Conservation (phyloP, 2,888 invertebrate species). For the Oasisia sp. region DNA sequence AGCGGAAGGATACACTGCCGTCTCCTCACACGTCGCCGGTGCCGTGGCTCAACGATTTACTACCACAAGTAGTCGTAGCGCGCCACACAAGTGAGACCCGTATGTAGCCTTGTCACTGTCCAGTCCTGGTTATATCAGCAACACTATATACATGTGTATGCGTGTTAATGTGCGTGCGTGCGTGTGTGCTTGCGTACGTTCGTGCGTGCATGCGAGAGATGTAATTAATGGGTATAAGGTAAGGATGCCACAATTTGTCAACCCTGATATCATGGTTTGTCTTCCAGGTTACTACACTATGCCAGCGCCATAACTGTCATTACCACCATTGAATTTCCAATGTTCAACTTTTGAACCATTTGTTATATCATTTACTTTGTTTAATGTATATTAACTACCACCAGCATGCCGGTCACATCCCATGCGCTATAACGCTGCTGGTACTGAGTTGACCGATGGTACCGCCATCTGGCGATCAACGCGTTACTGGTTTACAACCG, state of each 20-base stretch:
- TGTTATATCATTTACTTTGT: not conserved
- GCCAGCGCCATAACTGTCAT: not conserved
- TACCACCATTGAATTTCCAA: not conserved
- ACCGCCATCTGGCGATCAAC: conserved; percentile 3
- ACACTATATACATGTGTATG: too few species aligned
- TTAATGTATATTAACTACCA: not conserved
- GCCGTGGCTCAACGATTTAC: conserved; percentile 37
- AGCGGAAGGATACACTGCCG: conserved; percentile 40
- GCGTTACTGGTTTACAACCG: not conserved
- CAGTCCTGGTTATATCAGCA: not conserved
- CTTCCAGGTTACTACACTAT: not conserved
- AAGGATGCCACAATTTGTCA: not conserved
- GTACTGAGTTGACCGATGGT: not conserved
- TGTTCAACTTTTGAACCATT: not conserved
- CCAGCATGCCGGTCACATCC: not conserved
- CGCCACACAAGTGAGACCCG: not conserved
- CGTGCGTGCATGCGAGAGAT: not conserved
- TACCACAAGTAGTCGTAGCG: conserved; percentile 37
- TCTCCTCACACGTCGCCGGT: conserved; percentile 42
- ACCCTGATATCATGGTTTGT: not conserved
- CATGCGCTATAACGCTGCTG: not conserved
- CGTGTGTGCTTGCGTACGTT: not conserved
- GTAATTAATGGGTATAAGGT: not conserved
- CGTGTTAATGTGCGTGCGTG: too few species aligned
- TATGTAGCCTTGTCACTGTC: not conserved